phyloP scores from a whole-genome alignment of 2,888 invertebrate genomes.

The Endomychus coccineus region DNA sequence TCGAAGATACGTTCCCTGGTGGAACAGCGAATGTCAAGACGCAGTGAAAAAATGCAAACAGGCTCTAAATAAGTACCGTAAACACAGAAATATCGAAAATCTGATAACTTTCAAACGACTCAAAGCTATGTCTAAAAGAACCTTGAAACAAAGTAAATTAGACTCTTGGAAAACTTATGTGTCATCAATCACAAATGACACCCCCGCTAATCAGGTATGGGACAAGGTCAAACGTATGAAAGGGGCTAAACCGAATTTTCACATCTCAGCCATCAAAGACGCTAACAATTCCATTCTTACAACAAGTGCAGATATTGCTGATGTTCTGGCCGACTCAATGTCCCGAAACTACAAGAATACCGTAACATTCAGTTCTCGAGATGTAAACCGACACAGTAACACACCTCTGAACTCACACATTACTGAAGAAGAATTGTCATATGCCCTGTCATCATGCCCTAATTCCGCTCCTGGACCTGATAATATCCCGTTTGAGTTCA shows the following conservation, averaged over 20 bases:
- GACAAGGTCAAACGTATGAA: slow-evolving; percentile 16
- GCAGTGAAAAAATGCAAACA: slow-evolving; percentile 13
- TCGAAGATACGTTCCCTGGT: slow-evolving; percentile 16
- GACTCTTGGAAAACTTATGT: slow-evolving; percentile 15
- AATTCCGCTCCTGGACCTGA: no score
- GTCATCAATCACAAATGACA: slow-evolving; percentile 10
- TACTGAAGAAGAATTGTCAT: no score
- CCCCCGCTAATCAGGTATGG: slow-evolving; percentile 15
- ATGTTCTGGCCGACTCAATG: no score
- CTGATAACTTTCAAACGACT: slow-evolving; percentile 16
- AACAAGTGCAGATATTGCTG: no score
- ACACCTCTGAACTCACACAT: no score
- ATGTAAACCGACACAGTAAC: no score
- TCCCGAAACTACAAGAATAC: no score
- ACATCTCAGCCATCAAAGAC: slow-evolving; percentile 3
- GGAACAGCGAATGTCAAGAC: slow-evolving; percentile 15
- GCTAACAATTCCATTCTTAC: no score
- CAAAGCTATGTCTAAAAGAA: slow-evolving; percentile 12
- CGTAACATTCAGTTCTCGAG: no score
- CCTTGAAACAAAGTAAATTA: slow-evolving; percentile 13
- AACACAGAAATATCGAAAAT: slow-evolving; percentile 10
- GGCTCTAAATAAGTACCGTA: slow-evolving; percentile 17
- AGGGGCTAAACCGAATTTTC: slow-evolving; percentile 7
- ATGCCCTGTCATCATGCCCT: no score
- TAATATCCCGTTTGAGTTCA: no score